Evolutionary conservation across 2,797 vertebrate genomes (phyloP), one percentile per base, ranked within the genome.

Genomic region (Cheracebus regulus): DNA sequence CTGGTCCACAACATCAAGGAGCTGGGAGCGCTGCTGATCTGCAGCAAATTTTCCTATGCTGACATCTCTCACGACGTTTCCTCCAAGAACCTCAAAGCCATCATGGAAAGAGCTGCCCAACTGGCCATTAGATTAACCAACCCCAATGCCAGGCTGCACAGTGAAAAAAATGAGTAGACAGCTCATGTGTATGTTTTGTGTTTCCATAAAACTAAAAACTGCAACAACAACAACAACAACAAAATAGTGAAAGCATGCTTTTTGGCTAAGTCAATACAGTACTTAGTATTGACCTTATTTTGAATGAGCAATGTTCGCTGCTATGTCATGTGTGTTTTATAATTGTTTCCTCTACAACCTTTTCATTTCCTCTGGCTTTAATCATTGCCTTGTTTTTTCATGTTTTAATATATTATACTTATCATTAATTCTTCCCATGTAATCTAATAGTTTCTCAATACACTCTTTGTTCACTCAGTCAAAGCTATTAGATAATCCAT

Each of bases 301-400:
- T 73, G 30, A 58, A 14, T 44, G 57, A 93, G 48, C 70, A 61
- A 76, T 64, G 33, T 64, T 48, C 5, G 73, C n/a, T 58, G n/a
- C 72, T 73, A 44, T 84, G 4, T 55, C 41, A 36, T 1, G 1
- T 70, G 14, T 57, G 14, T 28, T 46, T 33, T 28, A 36, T 46
- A 36, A 39, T 24, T 46, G 46, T n/a, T 90, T 89, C 78, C 83
- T 91, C 91, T 64, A 48, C 44, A 87, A 55, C 30, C 75, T 94
- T 64, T 95, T 95, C 58, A n/a, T 78, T 87, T 93, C 30, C 86
- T 39, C 36, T 88, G 64, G 50, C 46, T 88, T 58, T 92, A 87
- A 73, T 76, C 33, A 91, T n/a, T 93, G n/a, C 46, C 44, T 94
- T 92, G 7, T 39, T 61, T 67, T 84, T 91, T 76, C 57, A 26